Conservation (phyloP, 2,888 invertebrate species). For the Lysandra bellargus region DNA sequence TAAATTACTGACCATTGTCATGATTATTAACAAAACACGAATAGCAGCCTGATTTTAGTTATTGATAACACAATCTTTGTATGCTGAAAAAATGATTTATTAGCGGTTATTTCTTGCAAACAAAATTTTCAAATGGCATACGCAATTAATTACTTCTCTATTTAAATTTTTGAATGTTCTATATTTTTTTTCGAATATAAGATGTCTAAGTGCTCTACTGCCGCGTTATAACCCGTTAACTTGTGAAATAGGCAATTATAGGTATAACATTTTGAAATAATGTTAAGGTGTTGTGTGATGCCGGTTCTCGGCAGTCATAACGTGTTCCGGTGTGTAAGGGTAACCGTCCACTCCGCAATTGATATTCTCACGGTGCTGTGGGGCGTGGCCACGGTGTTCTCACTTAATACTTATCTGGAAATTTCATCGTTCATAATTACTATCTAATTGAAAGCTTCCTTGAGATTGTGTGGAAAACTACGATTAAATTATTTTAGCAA, state of each 20-base stretch:
- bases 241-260: background rate
- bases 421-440: constrained; percentile 16
- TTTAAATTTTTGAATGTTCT: too few species aligned
- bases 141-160: too few species aligned
- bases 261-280: background rate
- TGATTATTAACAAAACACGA: too few species aligned
- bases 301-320: constrained; percentile 9
- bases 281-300: constrained; percentile 10
- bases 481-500: background rate
- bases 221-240: background rate
- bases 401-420: constrained; percentile 5
- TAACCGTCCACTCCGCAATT: constrained; percentile 7
- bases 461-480: constrained; percentile 11
- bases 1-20: too few species aligned
- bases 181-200: too few species aligned
- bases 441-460: constrained; percentile 16
- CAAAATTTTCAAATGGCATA: too few species aligned
- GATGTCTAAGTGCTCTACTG: background rate
- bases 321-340: constrained; percentile 17
- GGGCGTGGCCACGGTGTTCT: constrained; percentile 12
- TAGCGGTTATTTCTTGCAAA: too few species aligned
- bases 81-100: too few species aligned
- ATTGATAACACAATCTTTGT: too few species aligned
- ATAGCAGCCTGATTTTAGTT: too few species aligned
- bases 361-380: constrained; percentile 12